Conservation (phyloP, 2,888 invertebrate species). For the Disparrhopalites patrizii region DNA sequence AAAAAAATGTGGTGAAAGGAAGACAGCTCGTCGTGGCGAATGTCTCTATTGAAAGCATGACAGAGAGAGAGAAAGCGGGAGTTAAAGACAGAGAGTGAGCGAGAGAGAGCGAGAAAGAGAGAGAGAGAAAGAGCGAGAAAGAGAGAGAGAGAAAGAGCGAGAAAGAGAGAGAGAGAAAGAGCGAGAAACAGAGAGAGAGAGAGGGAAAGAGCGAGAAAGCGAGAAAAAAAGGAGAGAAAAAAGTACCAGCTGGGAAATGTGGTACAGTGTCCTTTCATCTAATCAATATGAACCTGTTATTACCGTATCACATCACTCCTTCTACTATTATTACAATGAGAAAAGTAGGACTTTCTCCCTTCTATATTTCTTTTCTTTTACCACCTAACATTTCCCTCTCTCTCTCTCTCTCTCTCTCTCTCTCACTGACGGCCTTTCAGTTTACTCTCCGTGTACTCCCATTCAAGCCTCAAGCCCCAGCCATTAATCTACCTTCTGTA, state of each 20-base stretch:
- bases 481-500: too few relatives aligned
- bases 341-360: too few relatives aligned
- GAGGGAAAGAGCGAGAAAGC: background rate
- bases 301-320: constrained; percentile 11
- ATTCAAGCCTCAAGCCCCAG: background rate
- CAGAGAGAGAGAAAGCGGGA: too few relatives aligned
- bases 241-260: constrained; percentile 9
- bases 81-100: background rate
- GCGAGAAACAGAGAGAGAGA: background rate
- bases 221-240: constrained; percentile 3
- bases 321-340: too few relatives aligned
- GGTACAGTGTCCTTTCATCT: constrained; percentile 23
- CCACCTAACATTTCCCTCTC: too few relatives aligned
- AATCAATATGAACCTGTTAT: constrained; percentile 27
- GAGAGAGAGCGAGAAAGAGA: background rate
- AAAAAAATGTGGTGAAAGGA: too few relatives aligned
- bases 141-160: background rate
- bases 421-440: too few relatives aligned
- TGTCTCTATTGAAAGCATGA: too few relatives aligned
- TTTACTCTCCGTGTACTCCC: background rate
- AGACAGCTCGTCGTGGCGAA: too few relatives aligned
- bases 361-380: background rate
- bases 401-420: too few relatives aligned
- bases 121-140: constrained; percentile 1
- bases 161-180: constrained; percentile 1